A percentile compares a stretch with the other conserved stretches of the same genome.
These are phyloP conservation scores for Augochlora pura DNA, from an alignment of 1,140 invertebrate species.

Conservation along the genomic window DNA sequence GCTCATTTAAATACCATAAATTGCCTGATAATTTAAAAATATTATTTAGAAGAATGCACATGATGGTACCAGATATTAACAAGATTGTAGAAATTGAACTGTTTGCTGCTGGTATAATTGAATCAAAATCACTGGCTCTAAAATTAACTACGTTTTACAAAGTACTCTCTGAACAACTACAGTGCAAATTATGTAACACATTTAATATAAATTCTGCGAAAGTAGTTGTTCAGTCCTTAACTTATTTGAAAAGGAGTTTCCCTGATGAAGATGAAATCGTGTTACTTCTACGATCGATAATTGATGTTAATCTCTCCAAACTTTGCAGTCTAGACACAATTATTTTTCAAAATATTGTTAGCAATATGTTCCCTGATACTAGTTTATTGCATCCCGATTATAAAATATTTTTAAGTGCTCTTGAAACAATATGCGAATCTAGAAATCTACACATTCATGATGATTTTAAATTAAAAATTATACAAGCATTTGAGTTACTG, in stretches of 20 bases:
- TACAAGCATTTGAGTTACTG: slow-evolving; percentile 86
- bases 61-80: slow-evolving; percentile 85
- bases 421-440: slow-evolving; percentile 73
- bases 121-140: slow-evolving; percentile 81
- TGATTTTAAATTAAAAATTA: slow-evolving; percentile 83
- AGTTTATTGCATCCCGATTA: slow-evolving; percentile 81
- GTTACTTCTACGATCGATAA: slow-evolving; percentile 83
- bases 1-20: slow-evolving; percentile 82
- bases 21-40: slow-evolving; percentile 86
- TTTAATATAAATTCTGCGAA: slow-evolving; percentile 82
- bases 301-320: slow-evolving; percentile 86
- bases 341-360: slow-evolving; percentile 84
- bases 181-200: slow-evolving; percentile 83
- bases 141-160: slow-evolving; percentile 84
- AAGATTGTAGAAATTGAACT: slow-evolving; percentile 85
- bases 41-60: slow-evolving; percentile 85
- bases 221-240: slow-evolving; percentile 82
- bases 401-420: slow-evolving; percentile 68
- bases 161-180: slow-evolving; percentile 84
- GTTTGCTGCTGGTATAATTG: slow-evolving; percentile 84
- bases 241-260: slow-evolving; percentile 82
- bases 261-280: slow-evolving; percentile 82
- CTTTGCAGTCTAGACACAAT: slow-evolving; percentile 83
- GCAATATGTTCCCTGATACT: slow-evolving; percentile 84
- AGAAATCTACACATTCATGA: slow-evolving; percentile 81